Evolutionary conservation across 2,797 vertebrate species (phyloP), one percentile per base, ranked within the genome.

Genomic region (Cygnus olor): DNA sequence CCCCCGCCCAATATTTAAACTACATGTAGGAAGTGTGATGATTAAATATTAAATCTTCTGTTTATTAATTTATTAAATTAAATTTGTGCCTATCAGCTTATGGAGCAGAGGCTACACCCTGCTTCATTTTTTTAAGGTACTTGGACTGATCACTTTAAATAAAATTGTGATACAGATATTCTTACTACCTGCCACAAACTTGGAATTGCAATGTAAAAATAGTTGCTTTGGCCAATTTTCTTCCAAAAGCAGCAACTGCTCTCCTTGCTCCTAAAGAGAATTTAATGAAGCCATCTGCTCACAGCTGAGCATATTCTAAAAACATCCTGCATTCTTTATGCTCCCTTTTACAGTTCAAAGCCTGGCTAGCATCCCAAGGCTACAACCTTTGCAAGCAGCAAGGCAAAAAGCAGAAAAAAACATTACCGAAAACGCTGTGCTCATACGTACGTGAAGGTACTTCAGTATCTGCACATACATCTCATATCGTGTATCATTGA

Each of bases 201-300:
- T 49, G 42, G 9, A 51, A 82, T 9, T 9, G 30, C 66, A 92
- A 14, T 3, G 1, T 20, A 90, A 38, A 77, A 92, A 40, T 25
- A 81, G 38, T 34, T 69, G 42, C 60, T 81, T 25, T 22, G 40
- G 79, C 61, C 64, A 66, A 15, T 64, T 90, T 84, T 91, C 27
- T 82, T 85, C 24, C 57, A 80, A 86, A 95, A 66, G 80, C 42
- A 77, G 63, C 32, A 88, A 93, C 38, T 80, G 28, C 34, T 80
- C 51, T 88, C 32, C 72, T 88, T 68, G 14, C 24, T 92, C 25
- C 58, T 74, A 87, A 92, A 83, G 57, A 56, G 54, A 92, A 72
- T 81, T 89, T 95, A 95, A 93, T 80, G 65, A 94, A 91, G 79
- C 85, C 92, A 91, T 95, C 81, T 93, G 90, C 85, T 94, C 6